Conservation (phyloP, 2,888 invertebrate genomes). For the Gryllus longicercus region DNA sequence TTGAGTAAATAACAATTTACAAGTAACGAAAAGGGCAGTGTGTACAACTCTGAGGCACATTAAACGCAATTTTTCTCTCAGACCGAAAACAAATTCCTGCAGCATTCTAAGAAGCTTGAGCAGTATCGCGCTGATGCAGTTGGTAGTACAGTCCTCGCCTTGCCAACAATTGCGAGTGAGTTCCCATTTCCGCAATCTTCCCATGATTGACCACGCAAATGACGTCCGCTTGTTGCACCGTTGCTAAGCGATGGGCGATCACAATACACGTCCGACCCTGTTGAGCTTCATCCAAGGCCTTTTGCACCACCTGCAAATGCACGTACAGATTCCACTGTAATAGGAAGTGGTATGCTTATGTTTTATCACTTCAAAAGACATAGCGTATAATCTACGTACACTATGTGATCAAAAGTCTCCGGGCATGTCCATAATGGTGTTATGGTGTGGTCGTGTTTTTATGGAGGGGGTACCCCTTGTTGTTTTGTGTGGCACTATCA, state of each 20-base stretch:
- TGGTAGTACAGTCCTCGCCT: conserved; percentile 18
- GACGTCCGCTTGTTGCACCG: conserved; percentile 22
- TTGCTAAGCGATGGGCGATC: conserved; percentile 24
- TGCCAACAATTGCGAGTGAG: conserved; percentile 18
- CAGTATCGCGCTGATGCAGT: conserved; percentile 20
- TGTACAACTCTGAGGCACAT: no score
- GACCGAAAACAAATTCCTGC: no score
- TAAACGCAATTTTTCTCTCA: no score
- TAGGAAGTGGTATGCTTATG: background rate
- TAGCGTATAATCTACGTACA: background rate
- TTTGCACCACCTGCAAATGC: conserved; percentile 18
- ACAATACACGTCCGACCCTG: conserved; percentile 21
- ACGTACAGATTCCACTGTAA: background rate
- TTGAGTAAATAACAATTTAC: no score
- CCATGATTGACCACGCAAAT: conserved; percentile 23
- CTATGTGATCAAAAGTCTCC: no score
- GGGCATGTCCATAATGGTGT: no score
- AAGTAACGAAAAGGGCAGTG: no score
- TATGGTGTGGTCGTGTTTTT: no score
- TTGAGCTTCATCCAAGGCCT: conserved; percentile 21
- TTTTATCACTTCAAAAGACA: background rate
- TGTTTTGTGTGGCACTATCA: no score
- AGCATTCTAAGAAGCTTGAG: background rate
- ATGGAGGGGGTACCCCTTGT: no score
- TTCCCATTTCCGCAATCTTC: conserved; percentile 17